Percentiles rank a stretch among this genome's conserved stretches.
These are phyloP conservation scores for Platalea minor DNA, from an alignment of 2,797 vertebrate species.

Conservation along the genomic window DNA sequence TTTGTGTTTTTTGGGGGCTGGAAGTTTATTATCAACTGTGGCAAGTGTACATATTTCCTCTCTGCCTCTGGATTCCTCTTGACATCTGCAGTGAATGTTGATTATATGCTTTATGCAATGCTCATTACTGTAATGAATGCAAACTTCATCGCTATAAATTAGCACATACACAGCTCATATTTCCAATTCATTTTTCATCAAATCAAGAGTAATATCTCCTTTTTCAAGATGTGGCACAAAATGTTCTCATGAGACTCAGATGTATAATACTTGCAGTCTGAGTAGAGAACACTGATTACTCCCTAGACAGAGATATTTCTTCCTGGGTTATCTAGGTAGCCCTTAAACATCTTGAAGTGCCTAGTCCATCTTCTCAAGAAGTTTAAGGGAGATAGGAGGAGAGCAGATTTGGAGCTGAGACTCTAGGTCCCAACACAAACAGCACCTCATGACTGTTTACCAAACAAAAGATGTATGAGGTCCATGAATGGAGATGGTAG, in stretches of 20 bases:
- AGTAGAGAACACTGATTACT: neutral
- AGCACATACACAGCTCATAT: neutral
- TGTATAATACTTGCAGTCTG: neutral
- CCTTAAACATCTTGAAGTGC: neutral
- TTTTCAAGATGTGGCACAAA: constrained; percentile 11
- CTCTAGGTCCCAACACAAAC: neutral
- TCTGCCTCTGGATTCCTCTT: constrained; percentile 17
- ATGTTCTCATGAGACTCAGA: neutral
- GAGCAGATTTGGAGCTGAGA: neutral
- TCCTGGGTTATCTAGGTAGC: neutral
- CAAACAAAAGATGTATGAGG: constrained; percentile 43
- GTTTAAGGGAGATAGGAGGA: neutral
- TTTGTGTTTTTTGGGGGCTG: neutral
- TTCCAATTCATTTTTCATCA: constrained; percentile 46
- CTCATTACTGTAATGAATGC: constrained; percentile 56
- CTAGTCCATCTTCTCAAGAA: neutral
- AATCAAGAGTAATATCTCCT: constrained; percentile 15
- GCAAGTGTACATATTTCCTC: neutral
- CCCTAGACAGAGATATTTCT: neutral
- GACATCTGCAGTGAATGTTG: constrained; percentile 27
- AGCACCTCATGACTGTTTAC: constrained; percentile 17
- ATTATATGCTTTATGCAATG: neutral
- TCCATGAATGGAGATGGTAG: constrained; percentile 15
- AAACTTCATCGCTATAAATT: constrained; percentile 16
- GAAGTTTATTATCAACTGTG: constrained; percentile 10